Evolutionary conservation across 2,797 vertebrate genomes (phyloP).

Genomic region (Pseudotriccus pelzelni): DNA sequence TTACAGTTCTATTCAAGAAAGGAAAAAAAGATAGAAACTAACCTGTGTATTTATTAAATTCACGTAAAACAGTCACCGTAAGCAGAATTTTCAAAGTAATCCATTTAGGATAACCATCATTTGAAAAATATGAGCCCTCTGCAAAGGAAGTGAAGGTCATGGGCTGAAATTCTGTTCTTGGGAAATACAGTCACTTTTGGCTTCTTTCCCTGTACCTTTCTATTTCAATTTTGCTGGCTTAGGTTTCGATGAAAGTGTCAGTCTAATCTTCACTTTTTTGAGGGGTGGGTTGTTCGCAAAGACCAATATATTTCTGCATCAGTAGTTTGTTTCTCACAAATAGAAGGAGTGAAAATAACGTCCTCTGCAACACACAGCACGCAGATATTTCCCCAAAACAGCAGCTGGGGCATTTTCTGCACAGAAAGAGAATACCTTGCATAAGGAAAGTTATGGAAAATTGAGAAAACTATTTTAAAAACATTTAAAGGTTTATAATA

Average conservation of each 20-base stretch:
- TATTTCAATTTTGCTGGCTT: background rate
- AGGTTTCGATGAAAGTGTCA: background rate
- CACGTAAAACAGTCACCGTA: background rate
- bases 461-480: background rate
- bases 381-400: background rate
- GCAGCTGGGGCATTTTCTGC: background rate
- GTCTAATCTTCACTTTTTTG: background rate
- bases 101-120: background rate
- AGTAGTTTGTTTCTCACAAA: background rate
- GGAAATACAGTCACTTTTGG: background rate
- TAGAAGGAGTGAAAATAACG: background rate
- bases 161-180: background rate
- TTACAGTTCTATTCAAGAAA: background rate
- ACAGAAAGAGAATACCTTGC: background rate
- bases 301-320: background rate
- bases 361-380: background rate
- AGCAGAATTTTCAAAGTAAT: background rate
- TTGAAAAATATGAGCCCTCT: background rate
- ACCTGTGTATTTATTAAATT: background rate
- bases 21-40: background rate
- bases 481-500: background rate
- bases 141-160: background rate
- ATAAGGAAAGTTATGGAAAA: background rate
- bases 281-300: background rate
- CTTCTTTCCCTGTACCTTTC: background rate